phyloP scores from a whole-genome alignment of 2,888 invertebrate genomes.

The Crioceris asparagi region DNA sequence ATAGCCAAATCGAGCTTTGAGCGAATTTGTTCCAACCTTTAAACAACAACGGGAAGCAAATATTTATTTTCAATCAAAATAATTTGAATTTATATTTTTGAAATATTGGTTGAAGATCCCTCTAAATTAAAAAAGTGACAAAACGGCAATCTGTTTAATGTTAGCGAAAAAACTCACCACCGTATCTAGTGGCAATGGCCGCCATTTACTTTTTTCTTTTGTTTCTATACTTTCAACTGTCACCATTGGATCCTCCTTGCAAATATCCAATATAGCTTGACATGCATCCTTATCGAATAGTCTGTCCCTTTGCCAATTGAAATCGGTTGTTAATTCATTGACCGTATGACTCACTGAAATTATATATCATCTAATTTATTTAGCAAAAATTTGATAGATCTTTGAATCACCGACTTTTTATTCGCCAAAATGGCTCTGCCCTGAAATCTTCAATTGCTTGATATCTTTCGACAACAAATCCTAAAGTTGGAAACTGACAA shows the following conservation, averaged over 20 bases:
- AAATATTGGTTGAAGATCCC: background rate
- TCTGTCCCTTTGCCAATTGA: slow-evolving; percentile 76
- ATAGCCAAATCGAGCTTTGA: no score
- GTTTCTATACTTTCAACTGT: slow-evolving; percentile 64
- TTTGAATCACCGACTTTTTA: slow-evolving; percentile 51
- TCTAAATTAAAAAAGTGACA: background rate
- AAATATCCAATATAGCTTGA: slow-evolving; percentile 69
- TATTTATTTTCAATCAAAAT: no score
- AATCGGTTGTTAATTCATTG: slow-evolving; percentile 71
- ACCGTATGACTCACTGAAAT: slow-evolving; percentile 64
- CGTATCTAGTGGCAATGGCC: slow-evolving; percentile 92
- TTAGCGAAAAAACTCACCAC: slow-evolving; percentile 60
- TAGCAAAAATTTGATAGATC: background rate
- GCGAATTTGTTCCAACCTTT: no score
- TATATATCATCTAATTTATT: no score
- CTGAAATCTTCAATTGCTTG: slow-evolving; percentile 86
- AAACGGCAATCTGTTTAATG: no score
- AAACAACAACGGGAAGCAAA: no score
- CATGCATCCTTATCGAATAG: slow-evolving; percentile 82
- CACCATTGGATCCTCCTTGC: slow-evolving; percentile 62
- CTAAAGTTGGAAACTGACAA: slow-evolving; percentile 99
- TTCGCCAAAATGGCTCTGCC: slow-evolving; percentile 91
- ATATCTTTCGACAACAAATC: slow-evolving; percentile 98
- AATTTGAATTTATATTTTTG: no score
- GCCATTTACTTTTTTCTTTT: slow-evolving; percentile 92